phyloP scores from a whole-genome alignment of 92 coral and sea anemone species.

The Desmophyllum pertusum region DNA sequence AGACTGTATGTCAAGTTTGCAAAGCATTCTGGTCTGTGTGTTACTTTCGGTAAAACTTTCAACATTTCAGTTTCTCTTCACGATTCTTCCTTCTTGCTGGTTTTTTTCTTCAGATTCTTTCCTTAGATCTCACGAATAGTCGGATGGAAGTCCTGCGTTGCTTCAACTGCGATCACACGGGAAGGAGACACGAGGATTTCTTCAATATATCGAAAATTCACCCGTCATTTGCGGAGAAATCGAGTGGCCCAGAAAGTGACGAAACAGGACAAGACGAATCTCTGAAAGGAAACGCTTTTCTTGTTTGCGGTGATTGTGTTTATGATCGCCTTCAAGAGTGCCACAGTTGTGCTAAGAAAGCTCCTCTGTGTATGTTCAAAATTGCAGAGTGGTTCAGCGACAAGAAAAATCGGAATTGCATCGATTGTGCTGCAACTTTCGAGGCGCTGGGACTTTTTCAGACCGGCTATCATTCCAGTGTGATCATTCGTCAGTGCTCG shows the following conservation, averaged over 20 bases:
- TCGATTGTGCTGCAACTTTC: slow-evolving; percentile 83
- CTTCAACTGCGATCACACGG: slow-evolving; percentile 91
- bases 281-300: slow-evolving; percentile 63
- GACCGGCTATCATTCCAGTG: slow-evolving; percentile 75
- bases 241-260: slow-evolving; percentile 27
- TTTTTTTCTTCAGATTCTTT: background rate
- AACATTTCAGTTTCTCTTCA: background rate
- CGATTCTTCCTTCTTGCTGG: background rate
- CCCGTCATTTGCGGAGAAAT: slow-evolving; percentile 59
- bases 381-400: slow-evolving; percentile 91
- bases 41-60: slow-evolving; percentile 11
- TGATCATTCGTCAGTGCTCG: slow-evolving; percentile 89
- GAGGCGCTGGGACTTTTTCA: slow-evolving; percentile 77
- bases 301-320: slow-evolving; percentile 94
- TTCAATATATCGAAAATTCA: slow-evolving; percentile 84
- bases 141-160: slow-evolving; percentile 85
- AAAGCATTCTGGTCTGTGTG: slow-evolving; percentile 42
- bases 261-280: slow-evolving; percentile 60
- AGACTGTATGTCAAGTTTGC: slow-evolving; percentile 3
- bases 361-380: slow-evolving; percentile 93
- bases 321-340: slow-evolving; percentile 95
- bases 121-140: slow-evolving; percentile 4
- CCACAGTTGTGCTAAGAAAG: slow-evolving; percentile 72
- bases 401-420: slow-evolving; percentile 81
- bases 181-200: slow-evolving; percentile 84